These are phyloP conservation scores for Chelonus insularis DNA, from an alignment of 1,140 invertebrate genomes.

Conservation along the genomic window DNA sequence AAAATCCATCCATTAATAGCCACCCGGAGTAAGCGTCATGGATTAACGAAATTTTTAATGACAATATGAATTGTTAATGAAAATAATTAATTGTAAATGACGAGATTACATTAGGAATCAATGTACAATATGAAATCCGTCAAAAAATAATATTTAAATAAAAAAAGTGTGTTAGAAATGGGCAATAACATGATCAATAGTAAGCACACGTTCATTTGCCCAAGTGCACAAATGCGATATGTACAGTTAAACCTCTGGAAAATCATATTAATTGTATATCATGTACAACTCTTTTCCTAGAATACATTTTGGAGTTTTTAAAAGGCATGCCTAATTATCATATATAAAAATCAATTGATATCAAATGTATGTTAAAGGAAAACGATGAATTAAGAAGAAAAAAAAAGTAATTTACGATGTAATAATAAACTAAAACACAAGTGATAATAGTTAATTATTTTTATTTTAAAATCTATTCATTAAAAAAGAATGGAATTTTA, in stretches of 20 bases:
- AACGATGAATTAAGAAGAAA: too few species aligned
- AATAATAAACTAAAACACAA: too few species aligned
- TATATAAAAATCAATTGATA: too few species aligned
- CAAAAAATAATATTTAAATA: slow-evolving; percentile 18
- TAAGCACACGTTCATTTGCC: slow-evolving; percentile 12
- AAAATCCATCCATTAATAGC: slow-evolving; percentile 40
- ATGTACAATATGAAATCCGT: slow-evolving; percentile 40
- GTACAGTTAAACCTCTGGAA: not conserved
- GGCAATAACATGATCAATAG: slow-evolving; percentile 13
- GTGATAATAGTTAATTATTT: too few species aligned
- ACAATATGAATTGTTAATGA: slow-evolving; percentile 11
- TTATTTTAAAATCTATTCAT: too few species aligned
- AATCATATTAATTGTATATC: slow-evolving; percentile 16
- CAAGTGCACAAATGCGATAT: slow-evolving; percentile 26
- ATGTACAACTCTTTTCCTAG: too few species aligned
- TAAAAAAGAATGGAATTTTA: too few species aligned
- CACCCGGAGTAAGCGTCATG: slow-evolving; percentile 24
- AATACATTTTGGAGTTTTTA: too few species aligned
- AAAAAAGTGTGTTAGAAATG: slow-evolving; percentile 19
- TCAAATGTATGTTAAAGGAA: too few species aligned
- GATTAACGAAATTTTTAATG: not conserved
- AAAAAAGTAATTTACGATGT: too few species aligned
- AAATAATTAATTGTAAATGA: not conserved
- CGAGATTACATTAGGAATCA: slow-evolving; percentile 13
- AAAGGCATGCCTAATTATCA: too few species aligned